Evolutionary conservation across 2,888 invertebrate species (phyloP).

Genomic region (Chalcosyrphus nemorum): DNA sequence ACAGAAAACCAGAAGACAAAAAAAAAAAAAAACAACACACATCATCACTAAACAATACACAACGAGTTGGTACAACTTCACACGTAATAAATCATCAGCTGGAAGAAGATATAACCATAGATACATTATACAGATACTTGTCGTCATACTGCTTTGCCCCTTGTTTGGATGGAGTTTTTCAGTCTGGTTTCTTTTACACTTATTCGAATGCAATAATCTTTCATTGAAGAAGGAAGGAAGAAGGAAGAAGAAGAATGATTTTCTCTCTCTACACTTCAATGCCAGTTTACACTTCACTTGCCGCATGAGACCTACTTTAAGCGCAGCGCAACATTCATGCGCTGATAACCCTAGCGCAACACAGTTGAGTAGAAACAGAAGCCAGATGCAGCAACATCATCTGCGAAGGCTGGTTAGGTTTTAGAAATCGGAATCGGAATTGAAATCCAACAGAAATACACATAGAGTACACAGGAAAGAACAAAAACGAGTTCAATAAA

Average conservation of each 20-base stretch:
- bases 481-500: slow-evolving; percentile 66
- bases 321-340: slow-evolving; percentile 65
- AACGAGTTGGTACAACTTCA: slow-evolving; percentile 31
- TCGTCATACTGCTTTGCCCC: slow-evolving; percentile 14
- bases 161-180: slow-evolving; percentile 30
- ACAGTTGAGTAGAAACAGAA: slow-evolving; percentile 25
- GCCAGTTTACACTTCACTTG: slow-evolving; percentile 70
- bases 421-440: slow-evolving; percentile 64
- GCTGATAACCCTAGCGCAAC: slow-evolving; percentile 60
- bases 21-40: slow-evolving; percentile 36
- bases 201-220: slow-evolving; percentile 18
- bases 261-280: slow-evolving; percentile 38
- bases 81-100: slow-evolving; percentile 70
- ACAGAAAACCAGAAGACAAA: slow-evolving; percentile 7
- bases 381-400: slow-evolving; percentile 51
- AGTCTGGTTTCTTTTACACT: slow-evolving; percentile 31
- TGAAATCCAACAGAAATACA: slow-evolving; percentile 35
- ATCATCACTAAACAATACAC: slow-evolving; percentile 11
- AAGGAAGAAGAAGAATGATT: background rate
- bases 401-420: slow-evolving; percentile 55
- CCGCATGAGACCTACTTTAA: slow-evolving; percentile 64
- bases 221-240: slow-evolving; percentile 30
- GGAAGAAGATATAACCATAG: slow-evolving; percentile 19
- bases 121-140: background rate
- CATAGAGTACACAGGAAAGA: background rate